Base-by-base conservation (phyloP, 2,113 vertebrate species). In the Lampris megalopsis region DNA sequence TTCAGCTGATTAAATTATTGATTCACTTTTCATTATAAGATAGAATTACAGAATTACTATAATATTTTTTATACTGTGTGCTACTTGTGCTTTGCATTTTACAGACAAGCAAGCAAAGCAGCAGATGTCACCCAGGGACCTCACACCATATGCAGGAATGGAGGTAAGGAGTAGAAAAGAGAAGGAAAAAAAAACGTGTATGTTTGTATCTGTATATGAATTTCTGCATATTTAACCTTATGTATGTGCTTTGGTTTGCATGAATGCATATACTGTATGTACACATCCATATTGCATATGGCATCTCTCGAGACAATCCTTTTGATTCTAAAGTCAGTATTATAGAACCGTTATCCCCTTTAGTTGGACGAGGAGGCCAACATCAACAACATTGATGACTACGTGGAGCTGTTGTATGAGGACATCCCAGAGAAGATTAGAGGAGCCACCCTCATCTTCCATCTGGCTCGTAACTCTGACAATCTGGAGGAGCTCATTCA, bases 321-420 rank as follows among this genome's bases (percentile, higher is more conserved):
- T 59, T 37, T 62, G 6, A 36, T 13, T 10, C 40, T n/a, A 40
- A 61, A 11, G 11, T 61, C 38, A 11, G 1, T 41, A 10, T 43
- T 35, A 24, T 66, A 8, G 40, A 2, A 47, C 0, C 2, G 42
- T 52, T 40, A 24, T 52, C 37, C 8, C 45, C 49, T 79, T 48
- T 90, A 98, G 97, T 95, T 97, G 83, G 96, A 98, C 63, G 97
- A 98, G 80, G 94, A 97, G 82, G 97, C 96, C 63, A 96, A 93
- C 81, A 97, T 99, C 85, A 96, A 94, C 92, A 94, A 93, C 77
- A 95, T 97, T 75, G 97, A 98, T 63, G 95, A 97, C 59, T 98
- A 98, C 53, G 95, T 98, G 83, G 97, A 98, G 71, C 92, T 98
- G 72, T 84, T 98, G 41, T 97, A 98, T 38, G 97, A 99, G 82